Conservation (phyloP, 2,113 vertebrate species). For the Corapipo altera region DNA sequence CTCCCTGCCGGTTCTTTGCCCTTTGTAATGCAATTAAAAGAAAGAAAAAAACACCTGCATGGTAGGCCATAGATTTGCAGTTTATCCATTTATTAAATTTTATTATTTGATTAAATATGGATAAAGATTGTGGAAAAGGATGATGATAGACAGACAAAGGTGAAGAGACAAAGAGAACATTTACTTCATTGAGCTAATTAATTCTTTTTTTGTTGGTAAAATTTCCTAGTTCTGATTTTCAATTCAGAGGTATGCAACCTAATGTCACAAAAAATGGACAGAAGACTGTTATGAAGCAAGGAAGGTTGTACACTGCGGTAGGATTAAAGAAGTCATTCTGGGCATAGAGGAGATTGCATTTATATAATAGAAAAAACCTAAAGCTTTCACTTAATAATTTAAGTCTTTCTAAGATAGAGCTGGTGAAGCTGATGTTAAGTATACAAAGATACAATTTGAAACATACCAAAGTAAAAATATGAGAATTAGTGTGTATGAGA, state of each 20-base stretch:
- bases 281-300: not conserved
- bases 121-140: not conserved
- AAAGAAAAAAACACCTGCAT: too few species aligned
- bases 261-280: not conserved
- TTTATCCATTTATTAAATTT: not conserved
- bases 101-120: not conserved
- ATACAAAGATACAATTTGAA: not conserved
- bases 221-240: not conserved
- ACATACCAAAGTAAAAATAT: not conserved
- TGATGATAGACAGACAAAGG: not conserved
- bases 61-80: not conserved
- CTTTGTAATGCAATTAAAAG: not conserved
- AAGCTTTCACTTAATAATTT: not conserved
- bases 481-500: not conserved
- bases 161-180: not conserved
- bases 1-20: not conserved
- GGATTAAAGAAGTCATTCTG: not conserved
- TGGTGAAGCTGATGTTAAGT: not conserved
- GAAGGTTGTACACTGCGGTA: not conserved
- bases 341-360: not conserved
- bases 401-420: not conserved
- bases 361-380: not conserved
- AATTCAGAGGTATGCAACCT: not conserved
- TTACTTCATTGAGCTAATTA: not conserved
- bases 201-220: not conserved